Evolutionary conservation across 2,888 invertebrate genomes (phyloP).

Genomic region (Beris morrisii): DNA sequence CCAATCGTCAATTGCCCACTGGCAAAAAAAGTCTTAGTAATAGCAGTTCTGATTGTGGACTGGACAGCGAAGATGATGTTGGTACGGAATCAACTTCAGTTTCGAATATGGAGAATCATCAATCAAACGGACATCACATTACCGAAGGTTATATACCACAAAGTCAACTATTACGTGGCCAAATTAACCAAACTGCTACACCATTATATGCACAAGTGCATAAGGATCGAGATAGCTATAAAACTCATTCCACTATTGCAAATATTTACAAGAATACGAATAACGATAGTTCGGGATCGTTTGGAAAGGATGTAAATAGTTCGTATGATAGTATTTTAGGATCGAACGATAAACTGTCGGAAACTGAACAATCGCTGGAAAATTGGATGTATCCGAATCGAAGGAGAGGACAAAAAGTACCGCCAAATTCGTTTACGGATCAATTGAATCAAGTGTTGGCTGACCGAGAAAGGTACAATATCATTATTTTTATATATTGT

Average conservation of each 20-base stretch:
- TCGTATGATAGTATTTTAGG: slow-evolving; percentile 57
- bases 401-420: slow-evolving; percentile 60
- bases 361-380: slow-evolving; percentile 52
- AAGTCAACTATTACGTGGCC: slow-evolving; percentile 48
- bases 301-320: slow-evolving; percentile 55
- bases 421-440: slow-evolving; percentile 79
- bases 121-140: slow-evolving; percentile 45
- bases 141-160: slow-evolving; percentile 31
- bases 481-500: background rate
- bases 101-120: slow-evolving; percentile 54
- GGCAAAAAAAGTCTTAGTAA: slow-evolving; percentile 59
- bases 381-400: slow-evolving; percentile 57
- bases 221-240: slow-evolving; percentile 53
- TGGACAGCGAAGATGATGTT: slow-evolving; percentile 63
- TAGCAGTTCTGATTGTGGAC: slow-evolving; percentile 75
- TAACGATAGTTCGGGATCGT: slow-evolving; percentile 46
- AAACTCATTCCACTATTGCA: slow-evolving; percentile 48
- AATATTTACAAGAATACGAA: slow-evolving; percentile 56
- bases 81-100: slow-evolving; percentile 62
- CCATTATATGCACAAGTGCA: slow-evolving; percentile 60
- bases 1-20: slow-evolving; percentile 70
- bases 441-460: slow-evolving; percentile 85
- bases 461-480: slow-evolving; percentile 70
- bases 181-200: slow-evolving; percentile 51
- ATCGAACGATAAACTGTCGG: slow-evolving; percentile 55